Conservation (phyloP, 2,113 vertebrate species). For the Corythornis madagascariensis region DNA sequence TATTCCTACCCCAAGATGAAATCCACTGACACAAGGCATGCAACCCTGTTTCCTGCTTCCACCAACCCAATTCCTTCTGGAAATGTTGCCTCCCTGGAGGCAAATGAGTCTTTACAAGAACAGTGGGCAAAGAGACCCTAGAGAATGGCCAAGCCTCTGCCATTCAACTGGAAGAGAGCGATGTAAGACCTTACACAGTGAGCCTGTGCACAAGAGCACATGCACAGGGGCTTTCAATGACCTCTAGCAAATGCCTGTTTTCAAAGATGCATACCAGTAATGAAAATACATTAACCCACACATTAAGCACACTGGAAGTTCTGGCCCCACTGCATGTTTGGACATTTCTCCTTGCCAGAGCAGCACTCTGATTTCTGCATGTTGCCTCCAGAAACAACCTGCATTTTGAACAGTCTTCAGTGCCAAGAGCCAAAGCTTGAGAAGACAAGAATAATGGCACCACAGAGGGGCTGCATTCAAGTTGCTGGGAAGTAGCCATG, state of each 20-base stretch:
- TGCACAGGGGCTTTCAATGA: slow-evolving; percentile 12
- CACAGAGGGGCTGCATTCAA: slow-evolving; percentile 44
- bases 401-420: slow-evolving; percentile 30
- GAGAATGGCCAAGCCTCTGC: background rate
- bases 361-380: slow-evolving; percentile 33
- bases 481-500: slow-evolving; percentile 32
- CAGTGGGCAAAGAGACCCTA: background rate
- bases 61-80: background rate
- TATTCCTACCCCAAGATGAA: background rate
- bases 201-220: background rate
- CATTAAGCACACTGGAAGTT: slow-evolving; percentile 12
- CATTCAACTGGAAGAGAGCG: background rate
- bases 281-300: slow-evolving; percentile 39
- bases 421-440: background rate
- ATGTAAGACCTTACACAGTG: background rate
- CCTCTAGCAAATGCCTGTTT: background rate
- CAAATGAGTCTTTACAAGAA: background rate
- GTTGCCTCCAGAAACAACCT: slow-evolving; percentile 51
- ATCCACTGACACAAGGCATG: background rate
- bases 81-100: background rate
- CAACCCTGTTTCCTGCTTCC: accelerated
- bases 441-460: slow-evolving; percentile 51
- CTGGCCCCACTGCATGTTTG: slow-evolving; percentile 33
- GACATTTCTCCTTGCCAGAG: slow-evolving; percentile 39
- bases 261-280: background rate